These are phyloP conservation scores for Hyles vespertilio DNA, from an alignment of 1,140 invertebrate genomes.

Conservation along the genomic window DNA sequence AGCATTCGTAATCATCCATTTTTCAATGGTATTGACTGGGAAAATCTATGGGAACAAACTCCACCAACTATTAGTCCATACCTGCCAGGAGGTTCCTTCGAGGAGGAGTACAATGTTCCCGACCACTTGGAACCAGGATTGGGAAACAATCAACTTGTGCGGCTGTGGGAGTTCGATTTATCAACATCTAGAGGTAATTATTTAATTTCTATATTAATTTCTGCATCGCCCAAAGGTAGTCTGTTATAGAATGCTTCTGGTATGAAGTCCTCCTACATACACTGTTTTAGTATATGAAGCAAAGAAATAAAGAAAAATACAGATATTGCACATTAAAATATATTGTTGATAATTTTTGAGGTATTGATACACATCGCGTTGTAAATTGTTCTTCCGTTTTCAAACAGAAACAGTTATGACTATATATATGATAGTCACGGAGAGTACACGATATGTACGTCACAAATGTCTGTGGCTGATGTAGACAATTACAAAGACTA, in stretches of 20 bases:
- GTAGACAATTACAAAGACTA: conserved; percentile 37
- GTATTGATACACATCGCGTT: no score
- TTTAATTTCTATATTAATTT: conserved; percentile 10
- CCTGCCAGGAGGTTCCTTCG: conserved; percentile 84
- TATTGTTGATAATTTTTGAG: no score
- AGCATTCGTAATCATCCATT: conserved; percentile 91
- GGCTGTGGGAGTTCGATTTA: conserved; percentile 84
- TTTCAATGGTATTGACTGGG: conserved; percentile 90
- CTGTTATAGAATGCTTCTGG: no score
- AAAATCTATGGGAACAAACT: conserved; percentile 84
- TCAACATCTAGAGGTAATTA: conserved; percentile 66
- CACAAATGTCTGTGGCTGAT: conserved; percentile 13
- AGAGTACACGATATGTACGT: no score
- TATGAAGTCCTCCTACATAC: no score
- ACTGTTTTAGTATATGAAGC: no score
- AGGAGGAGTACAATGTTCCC: conserved; percentile 84
- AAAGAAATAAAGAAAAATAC: no score
- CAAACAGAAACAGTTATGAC: no score
- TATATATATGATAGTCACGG: no score
- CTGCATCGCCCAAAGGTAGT: background rate
- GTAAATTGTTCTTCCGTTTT: no score
- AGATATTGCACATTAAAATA: no score
- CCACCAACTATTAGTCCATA: conserved; percentile 92
- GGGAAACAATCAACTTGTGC: conserved; percentile 86
- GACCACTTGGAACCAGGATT: conserved; percentile 90